phyloP scores from a whole-genome alignment of 2,888 invertebrate species.

The Atrina japonica region DNA sequence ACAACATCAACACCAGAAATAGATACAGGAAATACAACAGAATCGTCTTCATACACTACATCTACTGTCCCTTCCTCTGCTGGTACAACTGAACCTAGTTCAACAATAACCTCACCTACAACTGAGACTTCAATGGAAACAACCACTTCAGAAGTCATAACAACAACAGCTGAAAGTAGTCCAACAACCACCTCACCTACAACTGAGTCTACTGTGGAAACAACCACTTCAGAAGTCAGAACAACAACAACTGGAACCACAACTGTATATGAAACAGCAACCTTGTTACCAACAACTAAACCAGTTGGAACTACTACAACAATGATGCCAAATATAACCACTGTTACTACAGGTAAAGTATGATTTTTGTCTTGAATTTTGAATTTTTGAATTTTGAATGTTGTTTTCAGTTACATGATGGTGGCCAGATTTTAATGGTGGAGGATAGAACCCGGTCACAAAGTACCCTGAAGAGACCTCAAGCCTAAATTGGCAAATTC shows the following conservation, averaged over 20 bases:
- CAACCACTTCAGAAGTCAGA: not conserved
- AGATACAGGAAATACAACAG: not conserved
- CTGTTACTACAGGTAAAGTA: not conserved
- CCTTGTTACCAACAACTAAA: not conserved
- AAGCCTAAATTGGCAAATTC: too few relatives aligned
- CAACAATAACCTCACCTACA: not conserved
- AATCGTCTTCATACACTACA: not conserved
- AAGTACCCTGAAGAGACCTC: too few relatives aligned
- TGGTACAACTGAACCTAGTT: too few relatives aligned
- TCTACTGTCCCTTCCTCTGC: too few relatives aligned
- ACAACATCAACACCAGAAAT: not conserved
- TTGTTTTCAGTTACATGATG: too few relatives aligned
- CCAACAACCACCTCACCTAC: not conserved
- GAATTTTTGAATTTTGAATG: too few relatives aligned
- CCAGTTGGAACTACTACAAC: not conserved
- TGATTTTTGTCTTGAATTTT: too few relatives aligned
- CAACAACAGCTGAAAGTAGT: not conserved
- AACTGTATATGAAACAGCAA: not conserved
- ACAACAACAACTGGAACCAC: slow-evolving; percentile 10
- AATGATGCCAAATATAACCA: not conserved
- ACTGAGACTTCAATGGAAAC: not conserved
- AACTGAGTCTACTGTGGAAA: not conserved
- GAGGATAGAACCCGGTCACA: too few relatives aligned
- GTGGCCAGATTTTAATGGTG: too few relatives aligned
- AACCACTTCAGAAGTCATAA: not conserved